A percentile compares a stretch with the other conserved stretches of the same genome.
Evolutionary conservation across 2,113 vertebrate genomes (phyloP).

Genomic region (Donacobius atricapilla): DNA sequence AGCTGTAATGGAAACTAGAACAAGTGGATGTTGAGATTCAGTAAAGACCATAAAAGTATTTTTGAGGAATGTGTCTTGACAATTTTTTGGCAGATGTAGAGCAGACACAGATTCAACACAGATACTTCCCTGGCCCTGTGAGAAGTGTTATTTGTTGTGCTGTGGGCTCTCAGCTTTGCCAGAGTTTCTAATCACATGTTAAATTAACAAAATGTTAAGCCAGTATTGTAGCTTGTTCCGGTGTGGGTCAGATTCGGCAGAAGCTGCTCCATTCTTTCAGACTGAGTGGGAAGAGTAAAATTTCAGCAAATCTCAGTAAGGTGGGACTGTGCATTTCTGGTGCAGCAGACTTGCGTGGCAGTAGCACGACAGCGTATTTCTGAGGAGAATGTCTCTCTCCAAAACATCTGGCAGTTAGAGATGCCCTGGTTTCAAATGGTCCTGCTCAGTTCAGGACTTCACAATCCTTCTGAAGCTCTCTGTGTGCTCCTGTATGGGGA

Average conservation of each 20-base stretch:
- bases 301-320: background rate
- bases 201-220: background rate
- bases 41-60: slow-evolving; percentile 26
- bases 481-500: too few relatives aligned
- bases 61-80: slow-evolving; percentile 61
- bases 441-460: background rate
- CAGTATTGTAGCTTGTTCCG: background rate
- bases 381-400: background rate
- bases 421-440: background rate
- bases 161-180: slow-evolving; percentile 29
- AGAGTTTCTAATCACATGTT: slow-evolving; percentile 22
- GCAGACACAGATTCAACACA: slow-evolving; percentile 3
- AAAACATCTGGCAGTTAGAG: background rate
- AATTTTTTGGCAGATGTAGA: slow-evolving; percentile 59
- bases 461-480: background rate
- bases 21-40: slow-evolving; percentile 37
- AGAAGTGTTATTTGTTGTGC: background rate
- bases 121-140: slow-evolving; percentile 14
- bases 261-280: background rate
- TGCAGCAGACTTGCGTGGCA: background rate
- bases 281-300: background rate
- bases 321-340: background rate
- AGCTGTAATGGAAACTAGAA: slow-evolving; percentile 55
- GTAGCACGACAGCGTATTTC: background rate
- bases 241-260: background rate